These are phyloP conservation scores for Perdita meconis DNA, from an alignment of 2,888 invertebrate species.

Conservation along the genomic window DNA sequence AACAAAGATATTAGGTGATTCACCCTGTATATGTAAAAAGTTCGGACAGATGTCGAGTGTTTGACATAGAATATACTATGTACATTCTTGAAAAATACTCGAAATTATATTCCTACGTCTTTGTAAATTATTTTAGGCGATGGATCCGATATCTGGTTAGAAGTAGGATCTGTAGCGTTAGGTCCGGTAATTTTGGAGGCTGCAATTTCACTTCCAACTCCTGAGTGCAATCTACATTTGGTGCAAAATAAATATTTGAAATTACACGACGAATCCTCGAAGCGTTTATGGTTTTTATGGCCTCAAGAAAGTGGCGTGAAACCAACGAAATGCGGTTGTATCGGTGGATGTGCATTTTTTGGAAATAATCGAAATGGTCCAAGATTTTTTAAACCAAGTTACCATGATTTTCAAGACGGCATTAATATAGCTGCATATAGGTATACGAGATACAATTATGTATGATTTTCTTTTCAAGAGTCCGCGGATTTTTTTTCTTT, in stretches of 20 bases:
- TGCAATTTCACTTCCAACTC: slow-evolving; percentile 91
- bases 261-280: slow-evolving; percentile 93
- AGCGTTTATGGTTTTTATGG: slow-evolving; percentile 98
- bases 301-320: slow-evolving; percentile 88
- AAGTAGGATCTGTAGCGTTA: slow-evolving; percentile 95
- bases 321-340: slow-evolving; percentile 94
- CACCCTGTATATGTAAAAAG: too few species aligned
- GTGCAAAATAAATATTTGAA: slow-evolving; percentile 93
- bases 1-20: too few species aligned
- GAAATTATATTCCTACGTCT: background rate
- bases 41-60: too few species aligned
- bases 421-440: slow-evolving; percentile 92
- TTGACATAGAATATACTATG: too few species aligned
- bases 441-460: slow-evolving; percentile 66
- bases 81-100: too few species aligned
- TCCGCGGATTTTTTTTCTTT: too few species aligned
- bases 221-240: slow-evolving; percentile 90
- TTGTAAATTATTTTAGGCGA: slow-evolving; percentile 75
- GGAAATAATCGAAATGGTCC: slow-evolving; percentile 95
- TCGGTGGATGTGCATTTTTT: slow-evolving; percentile 97
- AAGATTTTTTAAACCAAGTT: slow-evolving; percentile 94
- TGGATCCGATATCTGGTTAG: slow-evolving; percentile 92
- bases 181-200: slow-evolving; percentile 96
- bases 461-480: slow-evolving; percentile 54
- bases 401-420: slow-evolving; percentile 92